These are phyloP conservation scores for Perognathus longimembris DNA, from an alignment of 2,113 vertebrate species.

Conservation along the genomic window DNA sequence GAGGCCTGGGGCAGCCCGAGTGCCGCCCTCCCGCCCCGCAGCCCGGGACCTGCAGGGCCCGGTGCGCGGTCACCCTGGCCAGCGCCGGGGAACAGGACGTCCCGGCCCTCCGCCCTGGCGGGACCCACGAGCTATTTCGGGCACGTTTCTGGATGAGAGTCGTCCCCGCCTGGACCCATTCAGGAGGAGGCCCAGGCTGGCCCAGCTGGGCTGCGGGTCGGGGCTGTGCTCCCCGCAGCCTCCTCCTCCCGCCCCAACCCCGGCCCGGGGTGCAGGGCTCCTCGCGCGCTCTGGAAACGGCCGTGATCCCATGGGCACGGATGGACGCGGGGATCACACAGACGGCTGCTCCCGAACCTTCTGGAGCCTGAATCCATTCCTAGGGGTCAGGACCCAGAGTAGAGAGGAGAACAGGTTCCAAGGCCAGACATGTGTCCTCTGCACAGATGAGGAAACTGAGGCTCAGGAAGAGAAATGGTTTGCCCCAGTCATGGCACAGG, in stretches of 20 bases:
- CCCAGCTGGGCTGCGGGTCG: neutral
- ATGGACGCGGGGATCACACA: neutral
- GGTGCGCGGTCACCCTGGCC: constrained; percentile 68
- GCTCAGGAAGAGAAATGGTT: neutral
- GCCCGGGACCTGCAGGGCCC: constrained; percentile 56
- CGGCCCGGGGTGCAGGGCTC: too few relatives aligned
- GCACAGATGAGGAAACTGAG: neutral
- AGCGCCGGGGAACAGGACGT: constrained; percentile 80
- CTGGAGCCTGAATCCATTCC: neutral
- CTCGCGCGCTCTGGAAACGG: neutral
- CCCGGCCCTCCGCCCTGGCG: constrained; percentile 66
- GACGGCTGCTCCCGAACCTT: neutral
- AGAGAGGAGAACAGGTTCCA: neutral
- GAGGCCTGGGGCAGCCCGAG: constrained; percentile 20
- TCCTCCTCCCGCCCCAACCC: too few relatives aligned
- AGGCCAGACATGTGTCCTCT: neutral
- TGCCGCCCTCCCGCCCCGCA: constrained; percentile 41
- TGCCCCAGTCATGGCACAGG: neutral
- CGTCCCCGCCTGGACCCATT: constrained; percentile 66
- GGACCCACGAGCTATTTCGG: constrained; percentile 69
- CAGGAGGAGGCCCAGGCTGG: constrained; percentile 40
- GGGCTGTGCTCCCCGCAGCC: neutral
- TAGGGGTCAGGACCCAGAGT: neutral
- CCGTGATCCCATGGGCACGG: neutral
- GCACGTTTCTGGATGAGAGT: constrained; percentile 72